Percentiles rank a stretch among this genome's conserved stretches.
These are phyloP conservation scores for Helostoma temminkii DNA, from an alignment of 2,797 vertebrate species.

Conservation along the genomic window DNA sequence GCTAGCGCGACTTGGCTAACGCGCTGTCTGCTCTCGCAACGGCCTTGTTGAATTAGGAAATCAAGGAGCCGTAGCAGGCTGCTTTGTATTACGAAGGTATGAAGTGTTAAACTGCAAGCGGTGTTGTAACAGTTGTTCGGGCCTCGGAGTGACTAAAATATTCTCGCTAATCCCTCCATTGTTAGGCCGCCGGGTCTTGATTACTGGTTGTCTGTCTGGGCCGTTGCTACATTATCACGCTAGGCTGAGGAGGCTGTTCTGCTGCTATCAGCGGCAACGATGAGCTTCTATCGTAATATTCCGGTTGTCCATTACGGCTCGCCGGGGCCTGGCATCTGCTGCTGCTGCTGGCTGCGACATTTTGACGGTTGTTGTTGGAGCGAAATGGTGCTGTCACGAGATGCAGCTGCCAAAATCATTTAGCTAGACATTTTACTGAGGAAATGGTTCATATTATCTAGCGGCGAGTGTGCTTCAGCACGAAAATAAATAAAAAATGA, in stretches of 20 bases:
- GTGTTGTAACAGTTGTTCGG: conserved; percentile 17
- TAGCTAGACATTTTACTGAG: conserved; percentile 11
- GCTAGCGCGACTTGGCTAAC: conserved; percentile 67
- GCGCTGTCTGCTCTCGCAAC: conserved; percentile 43
- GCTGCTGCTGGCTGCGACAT: conserved; percentile 75
- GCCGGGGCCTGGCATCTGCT: conserved; percentile 71
- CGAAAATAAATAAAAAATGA: conserved; percentile 6
- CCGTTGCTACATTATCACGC: conserved; percentile 26
- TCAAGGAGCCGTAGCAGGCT: conserved; percentile 38
- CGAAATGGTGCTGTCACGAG: conserved; percentile 67
- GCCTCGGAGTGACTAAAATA: conserved; percentile 27
- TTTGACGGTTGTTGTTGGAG: conserved; percentile 70
- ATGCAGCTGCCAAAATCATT: conserved; percentile 20
- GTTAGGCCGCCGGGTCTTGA: conserved; percentile 41
- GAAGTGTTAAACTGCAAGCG: conserved; percentile 20
- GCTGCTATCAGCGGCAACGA: conserved; percentile 70
- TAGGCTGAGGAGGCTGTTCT: conserved; percentile 42
- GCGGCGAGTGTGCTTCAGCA: background rate
- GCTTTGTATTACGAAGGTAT: conserved; percentile 26
- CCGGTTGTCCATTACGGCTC: conserved; percentile 60
- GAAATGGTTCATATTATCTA: conserved; percentile 14
- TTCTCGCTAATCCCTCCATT: conserved; percentile 27
- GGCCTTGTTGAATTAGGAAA: conserved; percentile 77
- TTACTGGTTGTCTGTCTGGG: conserved; percentile 10
- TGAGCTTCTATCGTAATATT: conserved; percentile 63